These are phyloP conservation scores for Cephalopterus ornatus DNA, from an alignment of 2,113 vertebrate genomes.

Conservation along the genomic window DNA sequence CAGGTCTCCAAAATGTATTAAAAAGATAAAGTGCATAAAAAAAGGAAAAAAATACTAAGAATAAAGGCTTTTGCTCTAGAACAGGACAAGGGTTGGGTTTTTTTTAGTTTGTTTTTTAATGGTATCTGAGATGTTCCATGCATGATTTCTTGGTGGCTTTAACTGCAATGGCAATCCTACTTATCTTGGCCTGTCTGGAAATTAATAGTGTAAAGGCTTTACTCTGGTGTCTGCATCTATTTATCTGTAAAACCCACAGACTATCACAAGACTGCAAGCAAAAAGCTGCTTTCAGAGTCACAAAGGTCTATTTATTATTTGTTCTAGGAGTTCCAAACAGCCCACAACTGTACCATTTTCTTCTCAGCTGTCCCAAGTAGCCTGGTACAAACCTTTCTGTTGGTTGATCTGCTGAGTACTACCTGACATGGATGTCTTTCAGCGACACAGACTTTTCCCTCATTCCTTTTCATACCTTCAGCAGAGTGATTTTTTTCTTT, in stretches of 20 bases:
- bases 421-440: background rate
- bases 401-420: background rate
- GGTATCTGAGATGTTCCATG: background rate
- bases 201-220: background rate
- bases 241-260: background rate
- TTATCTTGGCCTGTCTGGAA: background rate
- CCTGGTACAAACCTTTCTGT: background rate
- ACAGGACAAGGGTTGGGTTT: fast-evolving
- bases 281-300: background rate
- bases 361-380: background rate
- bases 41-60: background rate
- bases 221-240: background rate
- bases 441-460: background rate
- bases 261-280: background rate
- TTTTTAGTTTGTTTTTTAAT: background rate
- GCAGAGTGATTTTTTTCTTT: background rate
- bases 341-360: background rate
- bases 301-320: background rate
- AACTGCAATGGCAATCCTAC: background rate
- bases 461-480: background rate
- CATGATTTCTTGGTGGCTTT: background rate
- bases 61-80: background rate
- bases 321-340: background rate
- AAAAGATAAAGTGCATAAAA: background rate
- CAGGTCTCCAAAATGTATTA: background rate